Conservation (phyloP, 2,113 vertebrate genomes). For the Tichodroma muraria region DNA sequence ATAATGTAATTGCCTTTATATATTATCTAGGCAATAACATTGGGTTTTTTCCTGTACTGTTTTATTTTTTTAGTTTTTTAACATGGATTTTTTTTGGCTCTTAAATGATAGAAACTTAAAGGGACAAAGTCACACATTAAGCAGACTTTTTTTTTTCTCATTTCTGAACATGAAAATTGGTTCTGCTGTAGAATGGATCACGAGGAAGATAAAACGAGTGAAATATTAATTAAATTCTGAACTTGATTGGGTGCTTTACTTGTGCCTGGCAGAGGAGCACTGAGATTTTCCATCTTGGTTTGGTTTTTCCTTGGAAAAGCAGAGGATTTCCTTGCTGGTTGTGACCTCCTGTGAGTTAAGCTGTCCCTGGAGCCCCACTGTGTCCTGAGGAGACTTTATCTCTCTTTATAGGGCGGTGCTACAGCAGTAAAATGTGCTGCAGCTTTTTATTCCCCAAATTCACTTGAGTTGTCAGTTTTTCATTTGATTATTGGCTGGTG, state of each 20-base stretch:
- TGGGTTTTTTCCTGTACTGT: neutral
- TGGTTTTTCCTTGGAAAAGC: neutral
- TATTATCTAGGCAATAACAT: constrained; percentile 64
- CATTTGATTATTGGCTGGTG: neutral
- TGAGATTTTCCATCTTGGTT: neutral
- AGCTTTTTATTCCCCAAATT: neutral
- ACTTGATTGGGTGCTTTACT: neutral
- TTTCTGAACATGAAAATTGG: neutral
- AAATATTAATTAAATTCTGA: neutral
- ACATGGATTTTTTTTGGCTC: neutral
- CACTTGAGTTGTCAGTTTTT: neutral
- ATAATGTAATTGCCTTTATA: constrained; percentile 76
- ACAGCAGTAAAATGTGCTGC: neutral
- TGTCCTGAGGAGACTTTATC: neutral
- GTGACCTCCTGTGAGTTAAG: neutral
- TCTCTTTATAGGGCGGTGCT: neutral
- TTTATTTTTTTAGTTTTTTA: neutral
- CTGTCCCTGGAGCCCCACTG: neutral
- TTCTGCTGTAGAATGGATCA: neutral
- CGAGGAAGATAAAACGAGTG: neutral
- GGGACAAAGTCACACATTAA: neutral
- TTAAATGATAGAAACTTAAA: neutral
- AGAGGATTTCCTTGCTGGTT: neutral
- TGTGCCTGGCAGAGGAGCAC: neutral
- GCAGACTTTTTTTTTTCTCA: neutral